Evolutionary conservation across 2,888 invertebrate species (phyloP).

Genomic region (Blastobasis lacticolella): DNA sequence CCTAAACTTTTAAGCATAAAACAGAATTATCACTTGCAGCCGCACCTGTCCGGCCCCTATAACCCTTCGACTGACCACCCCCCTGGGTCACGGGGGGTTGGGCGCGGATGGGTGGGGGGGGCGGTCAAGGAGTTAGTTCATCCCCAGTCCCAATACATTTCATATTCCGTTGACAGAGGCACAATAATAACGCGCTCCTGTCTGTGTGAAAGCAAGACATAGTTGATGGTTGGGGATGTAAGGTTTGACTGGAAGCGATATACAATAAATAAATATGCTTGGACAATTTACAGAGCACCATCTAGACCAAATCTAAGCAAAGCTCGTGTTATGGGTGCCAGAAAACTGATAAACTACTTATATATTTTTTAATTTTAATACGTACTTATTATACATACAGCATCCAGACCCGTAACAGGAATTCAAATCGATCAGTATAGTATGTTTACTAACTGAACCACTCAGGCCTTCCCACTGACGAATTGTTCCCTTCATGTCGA

Average conservation of each 20-base stretch:
- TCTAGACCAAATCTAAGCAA: too few species aligned
- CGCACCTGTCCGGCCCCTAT: slow-evolving; percentile 21
- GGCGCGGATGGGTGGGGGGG: slow-evolving; percentile 22
- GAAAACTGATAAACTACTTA: too few species aligned
- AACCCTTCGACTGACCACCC: slow-evolving; percentile 43
- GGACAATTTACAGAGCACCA: too few species aligned
- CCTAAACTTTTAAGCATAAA: neutral
- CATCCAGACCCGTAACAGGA: too few species aligned
- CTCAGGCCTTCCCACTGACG: too few species aligned
- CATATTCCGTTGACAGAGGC: slow-evolving; percentile 75
- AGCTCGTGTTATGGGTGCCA: too few species aligned
- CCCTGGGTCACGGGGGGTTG: slow-evolving; percentile 48
- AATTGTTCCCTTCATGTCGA: too few species aligned
- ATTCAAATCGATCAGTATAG: too few species aligned
- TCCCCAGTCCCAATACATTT: slow-evolving; percentile 71
- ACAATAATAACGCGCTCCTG: slow-evolving; percentile 66
- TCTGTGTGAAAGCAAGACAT: slow-evolving; percentile 64
- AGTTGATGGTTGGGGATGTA: slow-evolving; percentile 42
- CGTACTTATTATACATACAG: too few species aligned
- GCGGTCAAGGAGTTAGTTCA: slow-evolving; percentile 62
- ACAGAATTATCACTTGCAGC: slow-evolving; percentile 28
- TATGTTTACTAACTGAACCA: too few species aligned
- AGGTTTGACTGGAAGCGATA: slow-evolving; percentile 25
- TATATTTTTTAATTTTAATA: too few species aligned
- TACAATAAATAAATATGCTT: too few species aligned